Evolutionary conservation across 2,888 invertebrate genomes (phyloP), one percentile per base, ranked within the genome.

Genomic region (Terebella lapidaria): DNA sequence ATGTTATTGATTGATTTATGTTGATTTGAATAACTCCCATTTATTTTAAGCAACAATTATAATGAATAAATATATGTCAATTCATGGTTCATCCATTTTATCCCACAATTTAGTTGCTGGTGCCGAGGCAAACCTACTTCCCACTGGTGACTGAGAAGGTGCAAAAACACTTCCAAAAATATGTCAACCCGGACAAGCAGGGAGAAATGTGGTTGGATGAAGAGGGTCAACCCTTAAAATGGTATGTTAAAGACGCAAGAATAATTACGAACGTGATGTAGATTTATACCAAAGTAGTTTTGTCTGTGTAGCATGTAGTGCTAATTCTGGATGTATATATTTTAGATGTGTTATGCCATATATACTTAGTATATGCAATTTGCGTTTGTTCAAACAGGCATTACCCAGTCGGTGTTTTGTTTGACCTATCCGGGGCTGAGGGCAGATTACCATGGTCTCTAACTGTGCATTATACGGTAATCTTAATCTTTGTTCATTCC

Each of bases 131-230:
- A 66, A 92, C 91, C 81, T 96, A 96, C 81, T 92, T 96, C 80
- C 94, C 95, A 53, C 84, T 96, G 58, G 92, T 94, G 59, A 92
- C 91, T 28, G 95, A 96, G 76, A 96, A 94, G 87, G 93, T 92
- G 79, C 80, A 76, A 69, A 90, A 75, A 89, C 92, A 95, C 82
- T 94, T 95, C 76, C 83, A 88, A 60, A 87, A 90, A 60, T 90
- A 87, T 75, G 87, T 94, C 72, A 87, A 89, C 29, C 67, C 71
- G 26, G 74, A 76, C 3, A 67, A 67, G 24, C 89, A 91, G 67
- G 71, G 70, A 35, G 93, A 94, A 81, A 89, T 95, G 86, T 96
- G 96, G 95, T 83, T 96, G 60, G 94, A 94, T 74, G 93, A 87
- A 75, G 91, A 93, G 82, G 92, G 93, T 1, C 89, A 88, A 67